Conservation (phyloP, 2,888 invertebrate genomes). For the Lasioglossum vierecki region DNA sequence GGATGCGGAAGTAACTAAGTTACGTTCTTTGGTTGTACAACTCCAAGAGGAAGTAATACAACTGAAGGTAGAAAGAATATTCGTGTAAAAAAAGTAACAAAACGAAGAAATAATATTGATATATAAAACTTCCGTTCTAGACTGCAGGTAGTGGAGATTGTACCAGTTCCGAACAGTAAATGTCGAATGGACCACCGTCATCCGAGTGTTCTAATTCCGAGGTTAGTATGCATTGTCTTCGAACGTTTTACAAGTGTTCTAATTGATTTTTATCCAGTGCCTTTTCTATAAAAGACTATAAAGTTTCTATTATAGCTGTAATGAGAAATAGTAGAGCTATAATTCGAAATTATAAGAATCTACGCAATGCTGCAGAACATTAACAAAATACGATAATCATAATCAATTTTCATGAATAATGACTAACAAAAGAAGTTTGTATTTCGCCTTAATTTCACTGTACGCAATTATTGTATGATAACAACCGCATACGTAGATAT, state of each 20-base stretch:
- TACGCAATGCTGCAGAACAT: slow-evolving; percentile 49
- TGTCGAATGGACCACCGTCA: slow-evolving; percentile 79
- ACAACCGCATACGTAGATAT: slow-evolving; percentile 32
- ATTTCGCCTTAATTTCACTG: slow-evolving; percentile 48
- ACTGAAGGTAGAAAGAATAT: slow-evolving; percentile 73
- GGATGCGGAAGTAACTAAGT: slow-evolving; percentile 74
- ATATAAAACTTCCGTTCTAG: slow-evolving; percentile 59
- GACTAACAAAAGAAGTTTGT: slow-evolving; percentile 50
- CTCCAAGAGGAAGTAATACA: slow-evolving; percentile 77
- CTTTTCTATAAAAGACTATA: slow-evolving; percentile 55
- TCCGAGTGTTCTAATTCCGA: slow-evolving; percentile 80
- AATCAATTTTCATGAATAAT: slow-evolving; percentile 46
- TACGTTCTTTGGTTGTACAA: slow-evolving; percentile 73
- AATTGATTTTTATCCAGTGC: slow-evolving; percentile 57
- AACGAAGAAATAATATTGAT: background rate
- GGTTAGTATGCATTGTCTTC: slow-evolving; percentile 76
- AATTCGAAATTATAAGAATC: slow-evolving; percentile 40
- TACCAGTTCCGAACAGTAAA: slow-evolving; percentile 77
- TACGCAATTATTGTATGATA: slow-evolving; percentile 43
- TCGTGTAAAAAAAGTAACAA: background rate
- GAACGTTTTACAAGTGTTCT: slow-evolving; percentile 32
- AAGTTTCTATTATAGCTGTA: slow-evolving; percentile 61
- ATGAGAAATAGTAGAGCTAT: slow-evolving; percentile 40
- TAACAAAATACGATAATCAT: slow-evolving; percentile 51
- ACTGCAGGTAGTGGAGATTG: slow-evolving; percentile 74